A percentile compares a stretch with the other conserved stretches of the same genome.
Evolutionary conservation across 2,113 vertebrate species (phyloP).

Genomic region (Macrotus californicus): DNA sequence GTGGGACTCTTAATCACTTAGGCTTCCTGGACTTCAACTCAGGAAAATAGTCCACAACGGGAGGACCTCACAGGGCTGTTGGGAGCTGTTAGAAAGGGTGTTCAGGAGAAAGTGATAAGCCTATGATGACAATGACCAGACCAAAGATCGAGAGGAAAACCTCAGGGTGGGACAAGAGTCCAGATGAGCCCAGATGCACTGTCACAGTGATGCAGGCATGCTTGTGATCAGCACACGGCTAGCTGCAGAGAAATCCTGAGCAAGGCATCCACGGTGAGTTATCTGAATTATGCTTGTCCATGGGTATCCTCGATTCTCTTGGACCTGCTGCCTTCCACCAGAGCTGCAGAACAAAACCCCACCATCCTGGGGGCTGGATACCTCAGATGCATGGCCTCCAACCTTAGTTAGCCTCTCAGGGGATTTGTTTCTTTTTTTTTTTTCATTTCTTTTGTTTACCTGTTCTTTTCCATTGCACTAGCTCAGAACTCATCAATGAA

Average conservation of each 20-base stretch:
- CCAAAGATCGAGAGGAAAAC: background rate
- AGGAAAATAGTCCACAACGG: background rate
- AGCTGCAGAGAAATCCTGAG: background rate
- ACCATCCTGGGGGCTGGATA: background rate
- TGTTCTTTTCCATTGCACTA: background rate
- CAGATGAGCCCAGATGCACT: background rate
- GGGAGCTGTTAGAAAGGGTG: background rate
- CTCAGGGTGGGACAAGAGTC: background rate
- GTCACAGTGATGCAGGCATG: background rate
- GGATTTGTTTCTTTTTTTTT: background rate
- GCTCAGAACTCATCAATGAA: background rate
- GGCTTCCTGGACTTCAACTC: background rate
- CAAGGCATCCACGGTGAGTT: background rate
- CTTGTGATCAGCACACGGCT: background rate
- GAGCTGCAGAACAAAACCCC: background rate
- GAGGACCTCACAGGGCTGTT: background rate
- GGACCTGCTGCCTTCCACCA: too few species aligned
- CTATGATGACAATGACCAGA: background rate
- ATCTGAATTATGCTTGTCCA: background rate
- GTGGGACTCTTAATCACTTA: constrained; percentile 23
- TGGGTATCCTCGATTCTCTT: background rate
- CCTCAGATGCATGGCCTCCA: background rate
- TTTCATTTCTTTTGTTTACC: background rate
- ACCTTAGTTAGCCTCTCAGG: background rate
- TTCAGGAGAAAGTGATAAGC: background rate